These are phyloP conservation scores for Cyclura pinguis DNA, from an alignment of 2,797 vertebrate genomes.

Conservation along the genomic window DNA sequence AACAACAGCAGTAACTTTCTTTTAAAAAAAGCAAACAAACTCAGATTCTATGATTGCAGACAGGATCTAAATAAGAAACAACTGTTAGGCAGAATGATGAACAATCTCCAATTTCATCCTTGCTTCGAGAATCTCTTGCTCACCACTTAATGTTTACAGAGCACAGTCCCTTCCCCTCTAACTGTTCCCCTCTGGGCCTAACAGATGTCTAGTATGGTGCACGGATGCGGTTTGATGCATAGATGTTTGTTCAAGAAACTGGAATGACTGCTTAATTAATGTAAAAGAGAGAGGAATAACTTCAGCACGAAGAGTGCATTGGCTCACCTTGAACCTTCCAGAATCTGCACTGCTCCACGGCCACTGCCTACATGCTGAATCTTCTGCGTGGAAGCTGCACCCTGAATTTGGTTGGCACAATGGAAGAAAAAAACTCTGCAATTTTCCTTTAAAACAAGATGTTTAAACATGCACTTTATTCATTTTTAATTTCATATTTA, in stretches of 20 bases:
- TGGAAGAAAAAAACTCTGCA: too few relatives aligned
- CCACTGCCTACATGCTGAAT: too few relatives aligned
- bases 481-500: too few relatives aligned
- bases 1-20: slow-evolving; percentile 46
- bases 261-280: slow-evolving; percentile 32
- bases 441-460: too few relatives aligned
- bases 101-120: slow-evolving; percentile 49
- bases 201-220: background rate
- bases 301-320: too few relatives aligned
- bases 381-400: too few relatives aligned
- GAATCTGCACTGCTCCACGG: too few relatives aligned
- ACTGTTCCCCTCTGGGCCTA: slow-evolving; percentile 38
- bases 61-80: slow-evolving; percentile 42
- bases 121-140: slow-evolving; percentile 49
- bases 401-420: too few relatives aligned
- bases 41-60: slow-evolving; percentile 30
- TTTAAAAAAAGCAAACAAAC: background rate
- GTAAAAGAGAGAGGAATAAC: background rate
- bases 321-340: too few relatives aligned
- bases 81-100: slow-evolving; percentile 53
- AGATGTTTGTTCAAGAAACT: slow-evolving; percentile 41
- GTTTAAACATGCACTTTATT: too few relatives aligned
- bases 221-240: slow-evolving; percentile 14
- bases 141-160: slow-evolving; percentile 27
- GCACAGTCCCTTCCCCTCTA: slow-evolving; percentile 13